Evolutionary conservation across 2,888 invertebrate genomes (phyloP).

Genomic region (Tenthredo mesomela): DNA sequence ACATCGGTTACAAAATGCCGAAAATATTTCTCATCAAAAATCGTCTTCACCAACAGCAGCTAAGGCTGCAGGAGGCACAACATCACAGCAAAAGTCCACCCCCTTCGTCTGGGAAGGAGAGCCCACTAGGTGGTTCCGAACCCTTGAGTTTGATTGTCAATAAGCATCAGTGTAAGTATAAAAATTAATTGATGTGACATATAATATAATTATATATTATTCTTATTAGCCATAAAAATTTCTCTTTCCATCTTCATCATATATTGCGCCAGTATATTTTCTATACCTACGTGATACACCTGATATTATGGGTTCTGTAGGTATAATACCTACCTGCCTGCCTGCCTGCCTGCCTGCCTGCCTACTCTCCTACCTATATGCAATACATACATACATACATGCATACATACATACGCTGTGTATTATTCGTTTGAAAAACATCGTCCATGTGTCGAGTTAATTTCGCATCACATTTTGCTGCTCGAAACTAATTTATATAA

Average conservation of each 20-base stretch:
- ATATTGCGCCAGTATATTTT: neutral
- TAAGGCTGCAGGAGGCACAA: slow-evolving; percentile 90
- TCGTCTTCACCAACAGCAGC: slow-evolving; percentile 94
- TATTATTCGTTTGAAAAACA: slow-evolving; percentile 9
- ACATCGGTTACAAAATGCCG: slow-evolving; percentile 83
- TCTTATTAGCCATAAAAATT: neutral
- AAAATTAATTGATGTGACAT: neutral
- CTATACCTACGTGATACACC: neutral
- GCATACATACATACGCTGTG: neutral
- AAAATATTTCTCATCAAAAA: slow-evolving; percentile 96
- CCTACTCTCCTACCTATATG: neutral
- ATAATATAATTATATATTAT: neutral
- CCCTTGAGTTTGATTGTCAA: slow-evolving; percentile 79
- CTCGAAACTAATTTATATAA: neutral
- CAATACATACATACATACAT: neutral
- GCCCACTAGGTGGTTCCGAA: slow-evolving; percentile 75
- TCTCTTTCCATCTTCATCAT: neutral
- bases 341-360: neutral
- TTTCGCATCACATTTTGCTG: neutral
- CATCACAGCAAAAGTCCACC: slow-evolving; percentile 81
- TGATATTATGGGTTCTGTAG: neutral
- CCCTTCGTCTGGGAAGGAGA: slow-evolving; percentile 70
- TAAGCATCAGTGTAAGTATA: slow-evolving; percentile 77
- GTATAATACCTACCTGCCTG: neutral
- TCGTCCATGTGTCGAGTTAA: neutral